phyloP scores from a whole-genome alignment of 2,797 vertebrate genomes.

The Ctenosaura bakeri region DNA sequence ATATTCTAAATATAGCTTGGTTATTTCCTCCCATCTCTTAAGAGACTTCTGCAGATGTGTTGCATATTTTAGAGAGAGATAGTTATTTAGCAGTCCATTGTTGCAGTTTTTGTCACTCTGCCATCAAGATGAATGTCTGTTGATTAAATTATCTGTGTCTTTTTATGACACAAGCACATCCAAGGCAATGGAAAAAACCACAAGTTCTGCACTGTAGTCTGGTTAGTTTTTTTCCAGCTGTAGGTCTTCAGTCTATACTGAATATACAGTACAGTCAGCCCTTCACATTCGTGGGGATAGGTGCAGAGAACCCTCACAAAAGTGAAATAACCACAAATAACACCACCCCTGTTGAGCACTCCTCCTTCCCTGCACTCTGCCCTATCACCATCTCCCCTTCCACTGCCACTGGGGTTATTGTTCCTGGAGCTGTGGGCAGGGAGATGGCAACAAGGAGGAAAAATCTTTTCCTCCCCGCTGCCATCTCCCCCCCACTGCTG shows the following conservation, averaged over 20 bases:
- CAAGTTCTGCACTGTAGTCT: constrained; percentile 40
- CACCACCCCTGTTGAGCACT: too few relatives aligned
- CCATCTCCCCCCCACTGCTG: too few relatives aligned
- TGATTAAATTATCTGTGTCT: constrained; percentile 63
- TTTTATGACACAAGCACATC: constrained; percentile 56
- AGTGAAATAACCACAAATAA: too few relatives aligned
- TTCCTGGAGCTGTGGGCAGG: too few relatives aligned
- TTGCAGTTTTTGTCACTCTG: constrained; percentile 45
- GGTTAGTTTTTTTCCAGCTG: background rate
- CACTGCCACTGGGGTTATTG: too few relatives aligned
- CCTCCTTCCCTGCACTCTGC: too few relatives aligned
- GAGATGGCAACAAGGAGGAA: too few relatives aligned
- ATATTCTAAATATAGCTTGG: constrained; percentile 29
- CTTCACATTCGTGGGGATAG: too few relatives aligned
- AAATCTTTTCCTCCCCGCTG: too few relatives aligned
- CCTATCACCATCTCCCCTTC: too few relatives aligned
- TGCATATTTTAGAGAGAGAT: constrained; percentile 39
- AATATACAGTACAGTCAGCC: background rate
- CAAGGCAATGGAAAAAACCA: constrained; percentile 36
- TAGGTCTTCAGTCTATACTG: background rate
- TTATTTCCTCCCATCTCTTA: constrained; percentile 45
- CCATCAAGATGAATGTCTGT: constrained; percentile 54
- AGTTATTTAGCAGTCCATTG: constrained; percentile 23
- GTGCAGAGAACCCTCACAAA: too few relatives aligned
- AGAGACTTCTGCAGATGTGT: constrained; percentile 45